Evolutionary conservation across 2,888 invertebrate species (phyloP).

Genomic region (Anodontia alba): DNA sequence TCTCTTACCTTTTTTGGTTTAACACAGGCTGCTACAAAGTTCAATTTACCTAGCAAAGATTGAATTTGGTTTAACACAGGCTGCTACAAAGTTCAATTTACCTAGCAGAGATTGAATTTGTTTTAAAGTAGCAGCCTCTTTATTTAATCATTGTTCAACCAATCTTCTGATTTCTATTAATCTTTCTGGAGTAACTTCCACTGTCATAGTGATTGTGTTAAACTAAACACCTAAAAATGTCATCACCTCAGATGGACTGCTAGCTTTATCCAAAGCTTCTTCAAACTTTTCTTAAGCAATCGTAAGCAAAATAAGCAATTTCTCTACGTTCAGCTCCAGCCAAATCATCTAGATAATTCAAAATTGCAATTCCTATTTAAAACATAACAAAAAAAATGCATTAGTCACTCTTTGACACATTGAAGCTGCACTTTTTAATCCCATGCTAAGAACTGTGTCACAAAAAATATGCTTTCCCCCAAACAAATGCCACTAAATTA

Average conservation of each 20-base stretch:
- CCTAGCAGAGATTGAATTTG: neutral
- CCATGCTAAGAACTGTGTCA: neutral
- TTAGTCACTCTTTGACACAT: neutral
- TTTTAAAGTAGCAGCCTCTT: neutral
- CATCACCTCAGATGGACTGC: neutral
- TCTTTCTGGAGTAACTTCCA: conserved; percentile 3
- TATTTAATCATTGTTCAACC: neutral
- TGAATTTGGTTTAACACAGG: conserved; percentile 6
- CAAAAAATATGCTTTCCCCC: neutral
- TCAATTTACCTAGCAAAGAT: neutral
- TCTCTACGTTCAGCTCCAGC: neutral
- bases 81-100: neutral
- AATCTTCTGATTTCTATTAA: neutral
- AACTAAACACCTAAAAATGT: neutral
- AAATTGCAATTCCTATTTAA: neutral
- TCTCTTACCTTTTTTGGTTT: too few species aligned
- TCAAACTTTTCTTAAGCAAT: neutral
- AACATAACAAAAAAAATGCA: neutral
- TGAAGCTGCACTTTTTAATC: neutral
- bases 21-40: neutral
- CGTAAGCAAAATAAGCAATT: neutral
- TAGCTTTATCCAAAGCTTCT: neutral
- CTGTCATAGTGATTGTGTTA: neutral
- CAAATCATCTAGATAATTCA: conserved; percentile 1
- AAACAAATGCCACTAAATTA: neutral